Conservation (phyloP, 2,113 vertebrate species). For the Gobiocypris rarus region DNA sequence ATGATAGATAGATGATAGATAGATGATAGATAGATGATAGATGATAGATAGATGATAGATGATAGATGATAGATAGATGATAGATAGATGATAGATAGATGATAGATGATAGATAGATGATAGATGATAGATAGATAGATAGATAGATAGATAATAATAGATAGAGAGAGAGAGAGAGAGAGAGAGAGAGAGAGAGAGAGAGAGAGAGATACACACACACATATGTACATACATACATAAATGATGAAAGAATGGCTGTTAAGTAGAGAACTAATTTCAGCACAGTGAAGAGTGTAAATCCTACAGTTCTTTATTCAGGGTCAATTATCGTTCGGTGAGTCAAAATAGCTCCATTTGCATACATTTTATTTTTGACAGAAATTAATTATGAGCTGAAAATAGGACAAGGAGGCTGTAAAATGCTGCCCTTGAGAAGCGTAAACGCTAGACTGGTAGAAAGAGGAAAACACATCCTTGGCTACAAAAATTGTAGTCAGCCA, state of each 20-base stretch:
- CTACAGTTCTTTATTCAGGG: slow-evolving; percentile 56
- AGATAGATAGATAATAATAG: no score
- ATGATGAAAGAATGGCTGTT: not conserved
- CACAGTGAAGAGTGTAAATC: not conserved
- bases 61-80: no score
- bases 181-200: no score
- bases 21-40: no score
- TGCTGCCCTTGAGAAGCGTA: slow-evolving; percentile 33
- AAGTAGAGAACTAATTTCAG: not conserved
- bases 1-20: no score
- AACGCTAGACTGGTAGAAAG: not conserved
- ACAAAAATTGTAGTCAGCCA: not conserved
- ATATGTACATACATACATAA: not conserved
- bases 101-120: no score
- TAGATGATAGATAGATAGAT: no score
- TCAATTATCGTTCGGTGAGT: slow-evolving; percentile 41
- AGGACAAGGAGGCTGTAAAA: slow-evolving; percentile 56
- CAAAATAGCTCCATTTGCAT: slow-evolving; percentile 59
- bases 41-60: no score
- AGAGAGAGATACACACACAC: no score
- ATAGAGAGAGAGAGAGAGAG: no score
- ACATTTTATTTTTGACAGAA: slow-evolving; percentile 67
- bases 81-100: no score
- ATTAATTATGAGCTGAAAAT: slow-evolving; percentile 65
- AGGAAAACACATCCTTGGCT: not conserved